Percentiles rank a stretch among this genome's conserved stretches.
Evolutionary conservation across 2,113 vertebrate species (phyloP).

Genomic region (Ochotona princeps): DNA sequence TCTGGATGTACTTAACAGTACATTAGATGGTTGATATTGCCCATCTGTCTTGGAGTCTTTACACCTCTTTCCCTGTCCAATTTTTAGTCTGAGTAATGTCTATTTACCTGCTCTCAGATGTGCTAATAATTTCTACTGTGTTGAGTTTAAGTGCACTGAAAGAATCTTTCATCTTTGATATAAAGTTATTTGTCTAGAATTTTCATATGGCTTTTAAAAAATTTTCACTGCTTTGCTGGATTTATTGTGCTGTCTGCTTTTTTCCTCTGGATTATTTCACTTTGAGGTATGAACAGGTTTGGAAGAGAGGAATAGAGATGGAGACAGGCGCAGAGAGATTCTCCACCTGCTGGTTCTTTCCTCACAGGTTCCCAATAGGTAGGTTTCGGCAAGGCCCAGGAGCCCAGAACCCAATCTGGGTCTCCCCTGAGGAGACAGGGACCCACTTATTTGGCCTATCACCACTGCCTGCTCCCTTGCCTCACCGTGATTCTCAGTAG

Average conservation of each 20-base stretch:
- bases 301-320: no score
- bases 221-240: background rate
- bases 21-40: background rate
- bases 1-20: background rate
- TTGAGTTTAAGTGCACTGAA: background rate
- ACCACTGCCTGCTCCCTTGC: no score
- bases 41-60: background rate
- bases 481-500: no score
- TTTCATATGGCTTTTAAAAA: background rate
- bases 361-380: no score
- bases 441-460: no score
- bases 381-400: no score
- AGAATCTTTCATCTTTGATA: background rate
- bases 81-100: constrained; percentile 36
- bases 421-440: no score
- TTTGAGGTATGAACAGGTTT: no score
- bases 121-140: background rate
- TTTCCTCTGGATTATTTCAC: constrained; percentile 16
- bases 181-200: background rate
- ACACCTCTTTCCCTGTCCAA: background rate
- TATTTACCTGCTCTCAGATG: background rate
- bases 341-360: no score
- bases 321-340: no score
- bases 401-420: no score
- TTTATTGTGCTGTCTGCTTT: background rate